Base-by-base conservation (phyloP, 1,140 invertebrate genomes). In the Cotesia chilonis region DNA sequence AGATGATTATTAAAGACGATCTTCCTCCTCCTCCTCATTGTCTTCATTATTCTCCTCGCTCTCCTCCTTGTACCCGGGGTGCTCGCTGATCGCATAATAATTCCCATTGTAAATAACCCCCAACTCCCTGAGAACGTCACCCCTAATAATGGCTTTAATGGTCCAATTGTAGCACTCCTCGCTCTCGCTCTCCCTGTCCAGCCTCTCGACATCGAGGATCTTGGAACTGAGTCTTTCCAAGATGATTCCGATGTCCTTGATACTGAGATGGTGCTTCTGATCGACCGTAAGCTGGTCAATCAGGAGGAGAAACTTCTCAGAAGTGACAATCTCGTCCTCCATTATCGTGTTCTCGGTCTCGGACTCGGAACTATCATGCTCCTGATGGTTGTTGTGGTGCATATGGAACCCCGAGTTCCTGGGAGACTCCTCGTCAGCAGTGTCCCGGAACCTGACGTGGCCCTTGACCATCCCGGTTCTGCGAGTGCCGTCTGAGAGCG, bases 91-190 rank as follows among this genome's bases (percentile, higher is more conserved):
- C 69, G 94, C 94, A 86, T 97, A 97, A 88, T 96, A 98, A 86
- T 96, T 96, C 52, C 95, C 95, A 88, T 97, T 96, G 86, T 98
- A 98, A 80, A 97, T 95, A 68, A 98, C 94, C 55, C 96, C 96
- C 60, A 97, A 89, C 86, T 97, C 95, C 61, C 94, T 89, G 72
- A 97, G 86, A 75, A 95, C 93, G 83, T 96, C 95, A 59, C 95
- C 95, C 59, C 94, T 89, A 77, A 97, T 96, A 75, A 95, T 95
- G 61, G 96, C 95, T 86, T 95, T 95, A 87, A 96, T 95, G 81
- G 95, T 96, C 95, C 95, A 97, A 86, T 96, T 96, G 89, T 96
- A 95, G 83, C 94, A 95, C 84, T 96, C 94, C 82, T 95, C 93
- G 82, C 93, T 94, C 83, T 97, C 95, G 76, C 92, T 94, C 83